These are phyloP conservation scores for Agrochola lychnidis DNA, from an alignment of 2,888 invertebrate genomes.

Conservation along the genomic window DNA sequence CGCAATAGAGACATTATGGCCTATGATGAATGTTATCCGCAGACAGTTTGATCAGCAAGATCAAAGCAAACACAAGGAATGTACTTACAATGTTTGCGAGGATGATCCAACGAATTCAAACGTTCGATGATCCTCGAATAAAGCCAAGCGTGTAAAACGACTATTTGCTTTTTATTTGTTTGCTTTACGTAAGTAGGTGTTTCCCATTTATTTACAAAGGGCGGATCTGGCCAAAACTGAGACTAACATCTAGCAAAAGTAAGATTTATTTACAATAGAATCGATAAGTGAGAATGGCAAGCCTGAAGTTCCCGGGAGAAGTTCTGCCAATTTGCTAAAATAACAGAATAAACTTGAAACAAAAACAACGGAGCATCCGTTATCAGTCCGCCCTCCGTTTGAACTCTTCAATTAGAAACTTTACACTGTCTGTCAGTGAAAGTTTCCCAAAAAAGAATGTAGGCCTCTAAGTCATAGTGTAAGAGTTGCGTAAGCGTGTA, in stretches of 20 bases:
- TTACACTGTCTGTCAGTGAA: conserved; percentile 51
- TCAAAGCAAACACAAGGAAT: conserved; percentile 39
- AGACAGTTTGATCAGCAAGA: conserved; percentile 35
- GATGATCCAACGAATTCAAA: conserved; percentile 20
- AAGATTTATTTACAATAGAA: conserved; percentile 28
- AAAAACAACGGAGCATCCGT: conserved; percentile 32
- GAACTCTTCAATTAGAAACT: conserved; percentile 58
- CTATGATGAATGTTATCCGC: conserved; percentile 24
- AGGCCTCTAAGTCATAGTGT: conserved; percentile 59
- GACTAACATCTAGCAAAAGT: conserved; percentile 10
- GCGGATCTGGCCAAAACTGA: conserved; percentile 2
- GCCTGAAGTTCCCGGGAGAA: conserved; percentile 9
- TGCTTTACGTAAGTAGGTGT: conserved; percentile 2
- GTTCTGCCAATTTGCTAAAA: conserved; percentile 25
- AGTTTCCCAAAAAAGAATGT: conserved; percentile 59
- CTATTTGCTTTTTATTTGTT: conserved; percentile 22
- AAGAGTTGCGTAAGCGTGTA: conserved; percentile 55
- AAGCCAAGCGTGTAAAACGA: conserved; percentile 5
- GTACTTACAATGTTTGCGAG: conserved; percentile 23
- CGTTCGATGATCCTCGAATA: conserved; percentile 19
- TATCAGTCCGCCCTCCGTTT: conserved; percentile 44
- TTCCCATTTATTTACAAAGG: conserved; percentile 6
- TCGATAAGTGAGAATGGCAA: conserved; percentile 4
- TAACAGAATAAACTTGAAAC: conserved; percentile 34
- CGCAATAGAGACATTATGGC: conserved; percentile 25